Evolutionary conservation across 2,113 vertebrate genomes (phyloP), one percentile per base, ranked within the genome.

Genomic region (Oxygymnocypris stewartii): DNA sequence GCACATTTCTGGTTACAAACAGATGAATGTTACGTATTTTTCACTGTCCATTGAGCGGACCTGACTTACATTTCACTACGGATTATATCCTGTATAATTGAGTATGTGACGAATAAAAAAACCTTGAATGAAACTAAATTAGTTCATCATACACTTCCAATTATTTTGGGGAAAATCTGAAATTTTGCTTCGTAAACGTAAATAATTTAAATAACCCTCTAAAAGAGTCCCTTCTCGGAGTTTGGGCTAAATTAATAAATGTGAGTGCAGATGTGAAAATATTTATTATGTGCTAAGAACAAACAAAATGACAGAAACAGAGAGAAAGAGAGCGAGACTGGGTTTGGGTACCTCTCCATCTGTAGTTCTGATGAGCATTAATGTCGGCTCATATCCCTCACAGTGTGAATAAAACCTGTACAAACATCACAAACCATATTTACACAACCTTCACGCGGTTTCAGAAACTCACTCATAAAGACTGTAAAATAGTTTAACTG

Each of bases 361-460:
- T 1, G 95, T 98, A 84, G 98, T 98, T 91, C 96, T 96, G 91
- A 99, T 97, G 85, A 99, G 96, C n/a, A 99, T 95, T 76, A 99
- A 93, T n/a, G 97, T 99, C 84, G 98, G 98, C 87, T 99, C 98
- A 0, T 97, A 94, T 75, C 97, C 97, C 85, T 99, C 97, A 1
- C 96, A 97, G 63, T 97, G 97, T 1, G 96, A 94, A 91, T 97
- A 99, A 92, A 99, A 99, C 92, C 98, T 99, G 90, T 18, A 87
- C 20, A 4, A 89, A 86, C 25, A 86, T 74, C 47, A 77, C 18
- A 85, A 16, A 86, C 74, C 8, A 78, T n/a, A 86, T 51, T 80
- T 57, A 51, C 10, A 73, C 10, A 40, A 40, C 69, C 37, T 16
- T 69, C 8, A 18, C 18, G 5, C 16, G n/a, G n/a, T n/a, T n/a